Evolutionary conservation across 2,888 invertebrate species (phyloP), one percentile per base, ranked within the genome.

Genomic region (Calameuta filiformis): DNA sequence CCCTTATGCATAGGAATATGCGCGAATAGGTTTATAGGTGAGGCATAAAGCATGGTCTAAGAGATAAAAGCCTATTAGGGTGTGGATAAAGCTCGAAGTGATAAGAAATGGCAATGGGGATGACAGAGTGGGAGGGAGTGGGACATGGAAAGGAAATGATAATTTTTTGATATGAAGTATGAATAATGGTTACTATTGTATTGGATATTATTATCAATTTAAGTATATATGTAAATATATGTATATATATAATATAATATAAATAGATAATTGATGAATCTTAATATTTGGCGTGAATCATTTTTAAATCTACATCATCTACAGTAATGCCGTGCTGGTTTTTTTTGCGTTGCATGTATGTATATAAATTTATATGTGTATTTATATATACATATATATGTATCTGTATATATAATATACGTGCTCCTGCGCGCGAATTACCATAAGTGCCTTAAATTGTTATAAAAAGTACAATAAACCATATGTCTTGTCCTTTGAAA

Each of bases 211-310:
- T 33, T 33, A 71, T 37, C 69, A 76, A 75, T 79, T 83, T 80
- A 79, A 74, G 75, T 79, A 37, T 79, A 73, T 80, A 76, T 81
- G 78, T 81, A 78, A 81, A 78, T 83, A 81, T 76, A 56, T 56
- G 56, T 76, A 68, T 83, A 80, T 79, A 81, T 83, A 83, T 82
- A 82, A 83, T 86, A 84, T 81, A 82, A 83, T 83, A 87, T 85
- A 87, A 85, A 88, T 88, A 87, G 77, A 80, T 84, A 75, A 76
- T 81, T 73, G 77, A 82, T 84, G 82, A 79, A 81, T 82, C 79
- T 86, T 83, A 85, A 88, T 89, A 88, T 89, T 89, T 89, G 89
- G 89, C 87, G 85, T 87, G 81, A 87, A 89, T 89, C 87, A 88
- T 83, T 84, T 84, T 83, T 83, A 83, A 85, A 84, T 79, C 86